Base-by-base conservation (phyloP, 2,888 invertebrate genomes). In the Creontiades dilutus region DNA sequence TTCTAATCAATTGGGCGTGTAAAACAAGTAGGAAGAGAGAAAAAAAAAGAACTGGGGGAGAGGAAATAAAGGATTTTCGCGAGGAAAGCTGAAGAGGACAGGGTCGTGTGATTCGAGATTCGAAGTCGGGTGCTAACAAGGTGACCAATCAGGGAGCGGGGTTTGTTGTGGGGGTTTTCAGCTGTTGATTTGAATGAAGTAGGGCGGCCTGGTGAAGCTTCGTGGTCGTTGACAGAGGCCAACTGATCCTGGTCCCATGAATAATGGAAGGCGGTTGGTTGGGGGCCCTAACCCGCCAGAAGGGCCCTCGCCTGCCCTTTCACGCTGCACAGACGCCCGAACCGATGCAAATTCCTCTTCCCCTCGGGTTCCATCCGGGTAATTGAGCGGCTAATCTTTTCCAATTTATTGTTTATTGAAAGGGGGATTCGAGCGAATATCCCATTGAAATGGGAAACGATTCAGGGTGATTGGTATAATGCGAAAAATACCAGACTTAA, bases 1-100 rank as follows among this genome's bases (percentile, higher is more conserved):
- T 47, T 52, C 27, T 52, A 48, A 48, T 82, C 82, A 82, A 82
- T 82, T 52, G 82, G 19, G 52, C 52, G 82, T 82, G 52, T 82
- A 47, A 82, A 52, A 82, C 19, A 82, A 52, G 23, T 14, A 48
- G 12, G 23, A 80, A 19, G 23, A 52, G 2, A 13, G 2, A 11
- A 16, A 82, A 14, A 13, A n/a, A 11, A 16, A 82, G 52, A 52
- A 27, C 52, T 0, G 27, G 46, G 13, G 23, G 23, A 23, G 23
- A 12, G 5, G 19, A 61, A 61, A 61, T 37, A 37, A 37, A 37
- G 37, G 37, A 37, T 37, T 37, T 37, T 37, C 37, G 37, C 37
- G 37, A 37, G 37, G 37, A 37, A 37, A 37, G 37, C 37, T 37
- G 3, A n/a, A n/a, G n/a, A 37, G 37, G 37, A 37, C 7, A 7